Percentiles rank a stretch among this genome's conserved stretches.
Conservation (phyloP, 2,888 invertebrate genomes). For the Melanargia galathea region DNA sequence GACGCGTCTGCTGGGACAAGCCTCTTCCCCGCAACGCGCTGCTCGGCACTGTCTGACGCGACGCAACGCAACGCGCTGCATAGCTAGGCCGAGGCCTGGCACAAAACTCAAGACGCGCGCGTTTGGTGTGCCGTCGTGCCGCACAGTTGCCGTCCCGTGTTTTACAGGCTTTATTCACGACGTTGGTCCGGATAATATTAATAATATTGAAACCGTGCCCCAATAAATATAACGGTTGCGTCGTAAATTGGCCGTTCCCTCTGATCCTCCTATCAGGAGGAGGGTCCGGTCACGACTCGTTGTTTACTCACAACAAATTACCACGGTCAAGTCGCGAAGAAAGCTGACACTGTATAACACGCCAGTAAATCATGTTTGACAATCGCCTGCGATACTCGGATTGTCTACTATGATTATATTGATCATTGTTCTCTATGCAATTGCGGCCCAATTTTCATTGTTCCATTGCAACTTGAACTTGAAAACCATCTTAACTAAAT, state of each 20-base stretch:
- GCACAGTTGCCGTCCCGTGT: background rate
- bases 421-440: slow-evolving; percentile 19
- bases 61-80: no score
- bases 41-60: no score
- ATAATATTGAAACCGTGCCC: slow-evolving; percentile 23
- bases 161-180: background rate
- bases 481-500: slow-evolving; percentile 2
- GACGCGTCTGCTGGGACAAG: no score
- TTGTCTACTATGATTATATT: slow-evolving; percentile 26
- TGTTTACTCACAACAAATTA: slow-evolving; percentile 76
- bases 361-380: slow-evolving; percentile 43
- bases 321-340: slow-evolving; percentile 57
- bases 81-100: no score
- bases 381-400: slow-evolving; percentile 33
- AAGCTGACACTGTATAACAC: slow-evolving; percentile 56
- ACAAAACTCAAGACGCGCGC: background rate
- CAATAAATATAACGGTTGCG: slow-evolving; percentile 65
- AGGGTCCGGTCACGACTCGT: slow-evolving; percentile 72
- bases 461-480: slow-evolving; percentile 1
- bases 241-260: slow-evolving; percentile 69
- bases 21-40: no score
- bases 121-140: background rate
- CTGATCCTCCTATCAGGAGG: slow-evolving; percentile 63
- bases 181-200: slow-evolving; percentile 16
- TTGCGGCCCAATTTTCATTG: background rate